These are phyloP conservation scores for Motacilla tschutschensis DNA, from an alignment of 2,113 vertebrate species.

Conservation along the genomic window DNA sequence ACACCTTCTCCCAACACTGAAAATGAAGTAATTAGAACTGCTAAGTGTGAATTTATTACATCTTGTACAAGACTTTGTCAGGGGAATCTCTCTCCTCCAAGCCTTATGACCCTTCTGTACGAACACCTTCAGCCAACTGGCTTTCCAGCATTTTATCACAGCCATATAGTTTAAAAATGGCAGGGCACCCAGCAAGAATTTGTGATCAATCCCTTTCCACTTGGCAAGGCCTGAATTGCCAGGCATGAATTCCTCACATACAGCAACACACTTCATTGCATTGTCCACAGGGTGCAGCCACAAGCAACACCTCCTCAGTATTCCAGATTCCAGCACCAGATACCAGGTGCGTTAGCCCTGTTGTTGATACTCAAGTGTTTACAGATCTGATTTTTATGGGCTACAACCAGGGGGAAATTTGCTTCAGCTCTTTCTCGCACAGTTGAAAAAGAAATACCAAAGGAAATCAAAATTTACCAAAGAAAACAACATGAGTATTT, in stretches of 20 bases:
- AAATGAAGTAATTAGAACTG: neutral
- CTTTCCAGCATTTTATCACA: neutral
- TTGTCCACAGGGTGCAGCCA: neutral
- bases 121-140: neutral
- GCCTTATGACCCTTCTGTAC: neutral
- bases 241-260: neutral
- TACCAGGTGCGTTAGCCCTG: neutral
- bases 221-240: neutral
- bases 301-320: neutral
- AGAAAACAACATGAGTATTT: neutral
- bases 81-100: neutral
- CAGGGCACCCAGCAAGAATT: neutral
- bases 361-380: accelerated
- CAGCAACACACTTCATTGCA: neutral
- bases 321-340: neutral
- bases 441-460: neutral
- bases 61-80: neutral
- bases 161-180: neutral
- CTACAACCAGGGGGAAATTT: neutral
- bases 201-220: neutral
- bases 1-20: neutral
- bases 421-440: neutral
- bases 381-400: neutral
- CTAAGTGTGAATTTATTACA: neutral
- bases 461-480: neutral